Conservation (phyloP, 2,888 invertebrate genomes). For the Pterobdella sp. region DNA sequence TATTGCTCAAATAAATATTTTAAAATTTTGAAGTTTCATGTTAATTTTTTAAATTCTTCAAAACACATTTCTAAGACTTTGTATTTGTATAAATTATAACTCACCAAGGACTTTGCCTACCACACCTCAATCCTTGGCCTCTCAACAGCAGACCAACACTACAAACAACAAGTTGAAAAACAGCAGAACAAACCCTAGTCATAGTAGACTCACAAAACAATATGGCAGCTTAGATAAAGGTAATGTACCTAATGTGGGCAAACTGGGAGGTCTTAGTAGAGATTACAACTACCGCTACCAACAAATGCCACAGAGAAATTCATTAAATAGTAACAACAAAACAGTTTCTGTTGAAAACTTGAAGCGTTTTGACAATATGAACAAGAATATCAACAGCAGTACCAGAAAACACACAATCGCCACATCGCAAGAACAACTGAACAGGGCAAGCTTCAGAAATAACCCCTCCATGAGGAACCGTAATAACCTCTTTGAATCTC, state of each 20-base stretch:
- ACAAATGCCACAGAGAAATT: neutral
- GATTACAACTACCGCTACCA: neutral
- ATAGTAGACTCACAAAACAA: neutral
- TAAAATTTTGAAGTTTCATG: too few relatives aligned
- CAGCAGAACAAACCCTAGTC: neutral
- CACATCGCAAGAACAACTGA: neutral
- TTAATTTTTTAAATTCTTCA: too few relatives aligned
- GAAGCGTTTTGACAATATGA: neutral
- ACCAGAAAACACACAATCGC: neutral
- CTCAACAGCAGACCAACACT: neutral
- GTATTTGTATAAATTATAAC: too few relatives aligned
- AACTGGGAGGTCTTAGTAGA: neutral
- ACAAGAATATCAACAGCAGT: neutral
- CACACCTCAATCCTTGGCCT: neutral
- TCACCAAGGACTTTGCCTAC: too few relatives aligned
- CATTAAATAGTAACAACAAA: neutral
- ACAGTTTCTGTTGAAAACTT: slow-evolving; percentile 12
- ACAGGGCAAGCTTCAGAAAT: too few relatives aligned
- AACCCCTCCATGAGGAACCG: too few relatives aligned
- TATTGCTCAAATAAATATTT: too few relatives aligned
- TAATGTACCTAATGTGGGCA: neutral
- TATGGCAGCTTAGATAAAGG: neutral
- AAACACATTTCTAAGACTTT: too few relatives aligned
- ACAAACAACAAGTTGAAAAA: neutral
- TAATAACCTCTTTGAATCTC: too few relatives aligned